A percentile compares a stretch with the other conserved stretches of the same genome.
phyloP scores from a whole-genome alignment of 2,888 invertebrate species.

The Tipula helvola region DNA sequence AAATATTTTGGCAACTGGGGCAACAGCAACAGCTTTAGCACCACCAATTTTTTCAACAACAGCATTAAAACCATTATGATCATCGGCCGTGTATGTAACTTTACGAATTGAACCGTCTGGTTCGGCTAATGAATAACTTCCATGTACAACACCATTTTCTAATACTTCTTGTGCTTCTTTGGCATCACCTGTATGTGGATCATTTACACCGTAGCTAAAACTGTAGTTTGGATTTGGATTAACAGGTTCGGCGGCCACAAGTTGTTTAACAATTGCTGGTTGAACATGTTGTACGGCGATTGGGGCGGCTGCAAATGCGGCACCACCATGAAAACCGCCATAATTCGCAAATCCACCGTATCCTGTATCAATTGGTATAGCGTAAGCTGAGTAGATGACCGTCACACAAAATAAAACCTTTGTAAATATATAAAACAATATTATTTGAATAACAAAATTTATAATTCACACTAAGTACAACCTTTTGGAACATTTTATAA shows the following conservation, averaged over 20 bases:
- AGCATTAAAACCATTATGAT: constrained; percentile 53
- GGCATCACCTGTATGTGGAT: constrained; percentile 47
- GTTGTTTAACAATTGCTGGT: constrained; percentile 16
- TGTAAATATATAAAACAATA: neutral
- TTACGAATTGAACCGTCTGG: constrained; percentile 49
- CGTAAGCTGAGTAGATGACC: constrained; percentile 18
- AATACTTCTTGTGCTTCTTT: constrained; percentile 41
- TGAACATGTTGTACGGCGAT: neutral
- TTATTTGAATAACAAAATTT: neutral
- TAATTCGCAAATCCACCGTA: constrained; percentile 16
- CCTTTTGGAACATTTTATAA: neutral
- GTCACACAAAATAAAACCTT: neutral
- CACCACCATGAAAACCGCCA: constrained; percentile 18
- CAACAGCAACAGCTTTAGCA: constrained; percentile 19
- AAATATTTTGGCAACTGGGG: constrained; percentile 10
- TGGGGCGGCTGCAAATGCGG: constrained; percentile 11
- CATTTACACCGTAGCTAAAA: constrained; percentile 45
- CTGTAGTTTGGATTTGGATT: constrained; percentile 44
- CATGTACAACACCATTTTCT: constrained; percentile 51
- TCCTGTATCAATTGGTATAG: constrained; percentile 26
- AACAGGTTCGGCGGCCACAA: constrained; percentile 23
- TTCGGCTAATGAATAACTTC: constrained; percentile 48
- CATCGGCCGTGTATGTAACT: constrained; percentile 52
- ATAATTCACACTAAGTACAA: neutral
- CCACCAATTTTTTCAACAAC: constrained; percentile 43